Base-by-base conservation (phyloP, 1,140 invertebrate genomes). In the Sweltsa coloradensis region DNA sequence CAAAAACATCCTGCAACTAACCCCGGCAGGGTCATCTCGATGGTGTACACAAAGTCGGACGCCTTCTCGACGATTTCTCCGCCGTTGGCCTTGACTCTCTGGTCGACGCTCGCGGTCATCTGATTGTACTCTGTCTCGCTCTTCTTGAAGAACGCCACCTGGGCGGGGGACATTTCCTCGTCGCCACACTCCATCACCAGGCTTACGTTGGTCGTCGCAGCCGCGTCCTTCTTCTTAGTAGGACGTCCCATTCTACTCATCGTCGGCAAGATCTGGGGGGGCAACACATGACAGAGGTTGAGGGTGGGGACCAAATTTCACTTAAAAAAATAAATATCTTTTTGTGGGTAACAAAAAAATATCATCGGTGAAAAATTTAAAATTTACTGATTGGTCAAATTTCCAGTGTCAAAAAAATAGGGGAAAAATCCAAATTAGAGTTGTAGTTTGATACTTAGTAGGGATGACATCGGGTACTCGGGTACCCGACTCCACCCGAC, bases 151-250 rank as follows among this genome's bases (percentile, higher is more conserved):
- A 67, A 61, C 39, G 60, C 49, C 11, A 74, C 56, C 56, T 83
- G 81, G 5, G 64, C 69, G 45, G 78, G 72, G 4, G 72, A 77
- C 0, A 83, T 60, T 34, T 79, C 78, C 34, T 83, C 80, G 40
- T 80, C 75, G 60, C 67, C 68, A 51, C 77, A 79, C 41, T 82
- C 79, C 53, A 83, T 62, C 51, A 79, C 75, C 16, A 83, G 57
- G 3, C 74, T 76, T 60, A 70, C 66, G 0, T 64, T 54, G 31
- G 50, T 5, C 22, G 63, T 18, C n/a, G n/a, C n/a, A n/a, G n/a
- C n/a, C n/a, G n/a, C n/a, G n/a, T n/a, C n/a, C n/a, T n/a, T n/a
- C 25, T 41, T 39, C 46, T 41, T 47, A 25, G 22, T 31, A 3
- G 23, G 23, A 13, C 22, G 21, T 5, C 21, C 6, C 11, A 22